Evolutionary conservation across 53 echinoderm and acorn worm species (phyloP).

Genomic region (Zoroaster sp.): DNA sequence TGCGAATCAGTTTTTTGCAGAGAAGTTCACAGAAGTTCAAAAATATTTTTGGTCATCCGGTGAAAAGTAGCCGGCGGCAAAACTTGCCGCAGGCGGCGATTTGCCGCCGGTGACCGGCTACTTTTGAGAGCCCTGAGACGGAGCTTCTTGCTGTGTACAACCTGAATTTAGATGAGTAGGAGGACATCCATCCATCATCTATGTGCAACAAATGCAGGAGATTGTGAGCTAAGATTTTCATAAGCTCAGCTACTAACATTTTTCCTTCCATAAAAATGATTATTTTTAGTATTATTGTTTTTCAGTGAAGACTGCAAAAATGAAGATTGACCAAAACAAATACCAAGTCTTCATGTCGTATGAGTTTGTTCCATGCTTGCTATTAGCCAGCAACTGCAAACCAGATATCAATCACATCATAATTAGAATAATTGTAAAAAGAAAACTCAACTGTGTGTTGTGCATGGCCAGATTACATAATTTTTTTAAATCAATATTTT

Average conservation of each 20-base stretch:
- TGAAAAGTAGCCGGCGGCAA: too few relatives aligned
- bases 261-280: background rate
- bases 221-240: background rate
- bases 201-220: slow-evolving; percentile 27
- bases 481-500: background rate
- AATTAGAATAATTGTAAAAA: background rate
- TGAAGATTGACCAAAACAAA: background rate
- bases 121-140: too few relatives aligned
- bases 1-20: too few relatives aligned
- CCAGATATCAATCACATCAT: background rate
- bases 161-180: slow-evolving; percentile 8
- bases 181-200: slow-evolving; percentile 2
- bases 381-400: background rate
- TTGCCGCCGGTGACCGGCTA: too few relatives aligned
- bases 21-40: too few relatives aligned
- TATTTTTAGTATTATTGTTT: background rate
- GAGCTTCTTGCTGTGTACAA: slow-evolving; percentile 23
- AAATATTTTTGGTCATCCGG: too few relatives aligned
- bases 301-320: too few relatives aligned
- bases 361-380: background rate
- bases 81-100: too few relatives aligned
- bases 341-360: background rate
- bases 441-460: background rate
- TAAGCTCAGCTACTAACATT: background rate
- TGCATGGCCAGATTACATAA: background rate